phyloP scores from a whole-genome alignment of 2,797 vertebrate genomes.

The Rachycentron canadum region DNA sequence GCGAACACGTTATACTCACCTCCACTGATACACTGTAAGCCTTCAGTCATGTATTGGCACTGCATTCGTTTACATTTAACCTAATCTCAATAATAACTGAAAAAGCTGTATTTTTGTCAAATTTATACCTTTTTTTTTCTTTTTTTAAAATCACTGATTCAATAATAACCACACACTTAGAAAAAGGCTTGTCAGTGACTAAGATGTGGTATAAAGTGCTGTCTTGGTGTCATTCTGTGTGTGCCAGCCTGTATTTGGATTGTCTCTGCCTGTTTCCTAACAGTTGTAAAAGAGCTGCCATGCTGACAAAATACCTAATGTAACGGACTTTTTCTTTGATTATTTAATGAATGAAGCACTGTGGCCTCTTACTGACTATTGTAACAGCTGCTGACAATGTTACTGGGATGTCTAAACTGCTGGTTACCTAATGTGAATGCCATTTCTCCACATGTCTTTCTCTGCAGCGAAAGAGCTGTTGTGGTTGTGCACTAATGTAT shows the following conservation, averaged over 20 bases:
- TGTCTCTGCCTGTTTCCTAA: conserved; percentile 41
- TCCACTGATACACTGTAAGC: neutral
- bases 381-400: conserved; percentile 23
- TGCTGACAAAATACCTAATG: conserved; percentile 21
- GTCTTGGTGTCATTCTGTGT: conserved; percentile 39
- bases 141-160: neutral
- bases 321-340: conserved; percentile 16
- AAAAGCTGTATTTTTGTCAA: neutral
- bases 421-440: conserved; percentile 23
- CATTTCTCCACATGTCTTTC: conserved; percentile 5
- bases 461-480: conserved; percentile 29
- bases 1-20: conserved; percentile 10
- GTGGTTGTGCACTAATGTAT: conserved; percentile 44
- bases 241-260: conserved; percentile 42
- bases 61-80: neutral
- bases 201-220: conserved; percentile 39
- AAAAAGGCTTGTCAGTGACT: conserved; percentile 35
- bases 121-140: neutral
- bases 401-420: conserved; percentile 19
- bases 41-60: neutral
- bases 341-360: conserved; percentile 27
- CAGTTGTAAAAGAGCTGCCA: conserved; percentile 49
- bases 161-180: neutral
- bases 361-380: conserved; percentile 10
- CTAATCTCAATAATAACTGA: neutral